Evolutionary conservation across 92 coral and sea anemone species (phyloP).

Genomic region (Umimayanthus chanpuru): DNA sequence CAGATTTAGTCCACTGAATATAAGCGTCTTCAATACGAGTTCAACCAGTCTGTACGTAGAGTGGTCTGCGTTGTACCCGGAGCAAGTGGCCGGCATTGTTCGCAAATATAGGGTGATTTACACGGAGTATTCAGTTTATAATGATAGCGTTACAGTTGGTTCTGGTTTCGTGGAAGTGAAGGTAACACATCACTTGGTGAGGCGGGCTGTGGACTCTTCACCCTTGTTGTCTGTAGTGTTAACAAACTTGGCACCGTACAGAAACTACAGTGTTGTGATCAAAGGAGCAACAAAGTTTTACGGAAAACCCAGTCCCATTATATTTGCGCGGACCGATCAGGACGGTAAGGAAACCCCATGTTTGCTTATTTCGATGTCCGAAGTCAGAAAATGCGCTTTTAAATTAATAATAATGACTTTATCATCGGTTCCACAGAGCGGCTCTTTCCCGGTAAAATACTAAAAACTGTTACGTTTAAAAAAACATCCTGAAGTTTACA

Average conservation of each 20-base stretch:
- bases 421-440: no score
- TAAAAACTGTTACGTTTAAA: no score
- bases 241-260: conserved; percentile 55
- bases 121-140: conserved; percentile 26
- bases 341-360: conserved; percentile 58
- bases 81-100: conserved; percentile 71
- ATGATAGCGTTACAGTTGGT: neutral
- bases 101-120: conserved; percentile 62
- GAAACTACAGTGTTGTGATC: conserved; percentile 68
- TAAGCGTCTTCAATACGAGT: conserved; percentile 67
- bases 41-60: conserved; percentile 65
- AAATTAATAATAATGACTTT: no score
- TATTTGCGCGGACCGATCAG: conserved; percentile 63
- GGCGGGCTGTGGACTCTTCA: conserved; percentile 26
- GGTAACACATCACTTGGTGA: neutral
- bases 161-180: neutral
- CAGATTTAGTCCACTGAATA: conserved; percentile 60
- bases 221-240: conserved; percentile 57
- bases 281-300: conserved; percentile 63
- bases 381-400: neutral
- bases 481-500: no score
- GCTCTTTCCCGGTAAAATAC: no score
- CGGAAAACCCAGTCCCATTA: conserved; percentile 64
- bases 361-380: neutral
- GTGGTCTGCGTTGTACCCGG: conserved; percentile 65